Percentiles rank a stretch among this genome's conserved stretches.
phyloP scores from a whole-genome alignment of 2,888 invertebrate species.

The Aphrophora alni region DNA sequence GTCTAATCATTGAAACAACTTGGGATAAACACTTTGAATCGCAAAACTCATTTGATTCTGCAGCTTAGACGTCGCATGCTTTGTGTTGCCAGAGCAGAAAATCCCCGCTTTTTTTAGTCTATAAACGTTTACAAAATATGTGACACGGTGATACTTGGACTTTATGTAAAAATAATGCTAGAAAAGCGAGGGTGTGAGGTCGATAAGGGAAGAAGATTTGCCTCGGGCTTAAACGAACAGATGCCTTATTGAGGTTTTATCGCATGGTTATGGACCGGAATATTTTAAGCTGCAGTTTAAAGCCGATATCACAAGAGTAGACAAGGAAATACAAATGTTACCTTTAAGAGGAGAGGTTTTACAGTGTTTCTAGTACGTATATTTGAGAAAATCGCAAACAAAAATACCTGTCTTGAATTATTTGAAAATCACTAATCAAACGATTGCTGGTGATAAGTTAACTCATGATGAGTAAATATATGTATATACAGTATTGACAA shows the following conservation, averaged over 20 bases:
- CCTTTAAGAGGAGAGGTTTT: too few relatives aligned
- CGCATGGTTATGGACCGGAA: background rate
- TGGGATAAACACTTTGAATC: too few relatives aligned
- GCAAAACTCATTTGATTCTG: background rate
- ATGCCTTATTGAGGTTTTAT: background rate
- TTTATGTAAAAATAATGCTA: background rate
- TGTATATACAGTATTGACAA: too few relatives aligned
- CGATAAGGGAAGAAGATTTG: background rate
- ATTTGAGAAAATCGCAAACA: too few relatives aligned
- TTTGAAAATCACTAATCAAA: too few relatives aligned
- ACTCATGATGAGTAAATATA: too few relatives aligned
- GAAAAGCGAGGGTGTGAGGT: background rate
- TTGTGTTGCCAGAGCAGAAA: background rate
- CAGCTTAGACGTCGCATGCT: background rate
- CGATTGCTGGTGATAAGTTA: too few relatives aligned
- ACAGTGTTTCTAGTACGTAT: too few relatives aligned
- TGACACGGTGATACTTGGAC: background rate
- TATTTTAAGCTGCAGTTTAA: background rate
- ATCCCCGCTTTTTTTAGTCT: background rate
- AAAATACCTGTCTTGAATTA: too few relatives aligned
- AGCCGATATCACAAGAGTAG: background rate
- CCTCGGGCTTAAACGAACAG: background rate
- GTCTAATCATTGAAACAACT: too few relatives aligned
- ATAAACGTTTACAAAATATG: background rate
- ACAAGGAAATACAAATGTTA: too few relatives aligned